Percentiles rank a stretch among this genome's conserved stretches.
These are phyloP conservation scores for Anguilla rostrata DNA, from an alignment of 2,113 vertebrate genomes.

Conservation along the genomic window DNA sequence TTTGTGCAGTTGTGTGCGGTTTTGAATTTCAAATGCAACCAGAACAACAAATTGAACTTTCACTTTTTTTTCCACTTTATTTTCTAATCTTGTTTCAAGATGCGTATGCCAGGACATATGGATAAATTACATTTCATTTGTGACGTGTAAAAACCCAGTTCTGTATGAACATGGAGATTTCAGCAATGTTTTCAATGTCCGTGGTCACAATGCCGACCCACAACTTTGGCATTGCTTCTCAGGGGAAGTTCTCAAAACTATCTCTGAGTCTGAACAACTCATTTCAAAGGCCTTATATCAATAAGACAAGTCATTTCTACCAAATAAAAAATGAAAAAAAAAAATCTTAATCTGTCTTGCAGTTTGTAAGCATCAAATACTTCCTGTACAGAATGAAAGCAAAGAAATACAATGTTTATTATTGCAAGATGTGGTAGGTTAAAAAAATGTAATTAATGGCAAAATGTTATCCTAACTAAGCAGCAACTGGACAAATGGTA, in stretches of 20 bases:
- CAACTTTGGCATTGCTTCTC: background rate
- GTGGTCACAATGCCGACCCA: background rate
- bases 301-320: background rate
- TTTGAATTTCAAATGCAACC: constrained; percentile 2
- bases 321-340: background rate
- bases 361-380: background rate
- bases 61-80: background rate
- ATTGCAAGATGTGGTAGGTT: background rate
- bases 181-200: background rate
- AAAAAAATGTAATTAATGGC: background rate
- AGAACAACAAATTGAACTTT: constrained; percentile 4
- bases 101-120: background rate
- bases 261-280: background rate
- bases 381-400: background rate
- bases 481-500: background rate
- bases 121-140: background rate
- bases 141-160: background rate
- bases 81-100: background rate
- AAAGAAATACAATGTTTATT: background rate
- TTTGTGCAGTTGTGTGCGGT: background rate
- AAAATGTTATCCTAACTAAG: background rate
- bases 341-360: background rate
- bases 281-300: background rate
- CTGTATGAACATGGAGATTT: background rate
- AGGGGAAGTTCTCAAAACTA: background rate